Evolutionary conservation across 2,797 vertebrate species (phyloP).

Genomic region (Valencia hispanica): DNA sequence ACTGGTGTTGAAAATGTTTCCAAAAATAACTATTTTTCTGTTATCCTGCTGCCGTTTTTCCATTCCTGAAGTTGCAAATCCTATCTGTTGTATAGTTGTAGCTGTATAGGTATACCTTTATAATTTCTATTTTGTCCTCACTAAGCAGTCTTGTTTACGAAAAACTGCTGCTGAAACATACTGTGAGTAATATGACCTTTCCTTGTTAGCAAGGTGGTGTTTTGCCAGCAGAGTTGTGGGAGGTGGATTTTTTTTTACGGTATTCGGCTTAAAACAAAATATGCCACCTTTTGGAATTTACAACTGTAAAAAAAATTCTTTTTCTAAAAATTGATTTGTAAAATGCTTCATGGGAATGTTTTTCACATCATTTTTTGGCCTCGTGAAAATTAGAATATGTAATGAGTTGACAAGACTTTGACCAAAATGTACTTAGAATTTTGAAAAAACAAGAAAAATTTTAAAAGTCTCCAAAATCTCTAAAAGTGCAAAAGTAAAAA

Average conservation of each 20-base stretch:
- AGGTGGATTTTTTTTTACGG: not conserved
- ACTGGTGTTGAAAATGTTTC: conserved; percentile 32
- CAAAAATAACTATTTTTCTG: conserved; percentile 3
- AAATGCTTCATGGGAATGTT: not conserved
- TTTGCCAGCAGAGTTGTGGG: conserved; percentile 39
- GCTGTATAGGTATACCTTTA: conserved; percentile 12
- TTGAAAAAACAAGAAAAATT: not conserved
- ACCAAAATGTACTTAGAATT: not conserved
- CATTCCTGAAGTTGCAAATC: conserved; percentile 38
- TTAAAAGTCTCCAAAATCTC: not conserved
- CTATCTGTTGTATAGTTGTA: conserved; percentile 21
- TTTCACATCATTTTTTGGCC: not conserved
- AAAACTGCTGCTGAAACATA: conserved; percentile 36
- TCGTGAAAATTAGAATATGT: not conserved
- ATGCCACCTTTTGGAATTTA: conserved; percentile 8
- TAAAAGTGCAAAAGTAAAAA: not conserved
- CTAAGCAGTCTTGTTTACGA: conserved; percentile 36
- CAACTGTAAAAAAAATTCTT: conserved; percentile 12
- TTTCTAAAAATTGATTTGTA: conserved; percentile 8
- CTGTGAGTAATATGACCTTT: conserved; percentile 45
- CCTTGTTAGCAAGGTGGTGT: conserved; percentile 39
- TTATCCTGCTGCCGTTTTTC: conserved; percentile 18
- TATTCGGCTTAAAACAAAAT: conserved; percentile 29
- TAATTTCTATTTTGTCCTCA: conserved; percentile 16
- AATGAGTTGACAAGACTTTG: not conserved